phyloP scores from a whole-genome alignment of 2,888 invertebrate species.

The Sycophila texana region DNA sequence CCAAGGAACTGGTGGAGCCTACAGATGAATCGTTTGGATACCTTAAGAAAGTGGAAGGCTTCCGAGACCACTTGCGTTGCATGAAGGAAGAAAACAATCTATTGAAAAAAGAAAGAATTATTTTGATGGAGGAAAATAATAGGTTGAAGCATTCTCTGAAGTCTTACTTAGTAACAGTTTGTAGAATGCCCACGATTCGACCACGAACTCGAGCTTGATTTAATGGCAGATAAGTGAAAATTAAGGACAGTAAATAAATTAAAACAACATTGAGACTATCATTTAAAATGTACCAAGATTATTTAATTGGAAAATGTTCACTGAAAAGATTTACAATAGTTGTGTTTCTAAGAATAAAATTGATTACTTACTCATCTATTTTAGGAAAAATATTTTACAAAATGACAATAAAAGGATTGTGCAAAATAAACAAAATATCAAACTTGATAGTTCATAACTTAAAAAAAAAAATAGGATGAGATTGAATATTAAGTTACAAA shows the following conservation, averaged over 20 bases:
- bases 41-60: slow-evolving; percentile 82
- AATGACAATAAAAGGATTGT: background rate
- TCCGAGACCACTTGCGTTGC: slow-evolving; percentile 81
- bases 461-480: no score
- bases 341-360: background rate
- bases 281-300: no score
- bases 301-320: no score
- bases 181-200: slow-evolving; percentile 71
- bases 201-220: slow-evolving; percentile 41
- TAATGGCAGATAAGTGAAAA: no score
- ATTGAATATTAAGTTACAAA: slow-evolving; percentile 5
- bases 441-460: no score
- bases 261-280: no score
- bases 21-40: slow-evolving; percentile 67
- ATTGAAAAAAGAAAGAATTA: slow-evolving; percentile 77
- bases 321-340: no score
- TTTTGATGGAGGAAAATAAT: slow-evolving; percentile 80
- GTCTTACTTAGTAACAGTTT: slow-evolving; percentile 80
- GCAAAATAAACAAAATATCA: no score
- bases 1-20: slow-evolving; percentile 15
- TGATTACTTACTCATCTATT: background rate
- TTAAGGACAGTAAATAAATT: no score
- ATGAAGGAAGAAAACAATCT: slow-evolving; percentile 73
- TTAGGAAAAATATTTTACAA: background rate
- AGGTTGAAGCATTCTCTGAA: slow-evolving; percentile 80